Evolutionary conservation across 2,113 vertebrate species (phyloP).

Genomic region (Muscicapa adusta): DNA sequence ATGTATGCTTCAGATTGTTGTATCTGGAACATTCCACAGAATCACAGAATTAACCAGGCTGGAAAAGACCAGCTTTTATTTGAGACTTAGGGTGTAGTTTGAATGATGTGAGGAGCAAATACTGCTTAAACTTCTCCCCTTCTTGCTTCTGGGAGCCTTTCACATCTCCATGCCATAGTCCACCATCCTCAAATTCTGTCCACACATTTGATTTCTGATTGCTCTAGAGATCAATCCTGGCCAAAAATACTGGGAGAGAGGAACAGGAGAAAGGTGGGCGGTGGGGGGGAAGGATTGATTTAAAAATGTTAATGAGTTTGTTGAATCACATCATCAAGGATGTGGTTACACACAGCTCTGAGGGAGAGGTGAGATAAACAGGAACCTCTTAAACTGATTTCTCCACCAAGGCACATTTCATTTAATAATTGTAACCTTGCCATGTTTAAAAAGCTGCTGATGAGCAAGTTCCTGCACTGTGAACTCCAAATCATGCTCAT

Average conservation of each 20-base stretch:
- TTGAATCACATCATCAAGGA: not conserved
- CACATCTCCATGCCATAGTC: not conserved
- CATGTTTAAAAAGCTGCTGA: not conserved
- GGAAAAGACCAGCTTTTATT: too few species aligned
- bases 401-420: not conserved
- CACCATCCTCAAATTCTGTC: not conserved
- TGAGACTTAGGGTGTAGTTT: not conserved
- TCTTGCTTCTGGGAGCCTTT: not conserved
- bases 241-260: not conserved
- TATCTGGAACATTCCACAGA: not conserved
- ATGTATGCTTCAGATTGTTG: not conserved
- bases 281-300: not conserved
- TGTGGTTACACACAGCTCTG: not conserved
- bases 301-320: not conserved
- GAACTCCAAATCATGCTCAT: not conserved
- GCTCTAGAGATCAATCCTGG: not conserved
- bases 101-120: not conserved
- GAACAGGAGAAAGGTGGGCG: not conserved
- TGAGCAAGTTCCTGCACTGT: not conserved
- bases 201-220: not conserved
- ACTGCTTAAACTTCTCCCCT: not conserved
- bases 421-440: not conserved
- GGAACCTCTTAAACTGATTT: not conserved
- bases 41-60: not conserved
- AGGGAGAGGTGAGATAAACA: not conserved